phyloP scores from a whole-genome alignment of 2,113 vertebrate genomes.

The Nothoprocta pentlandii region DNA sequence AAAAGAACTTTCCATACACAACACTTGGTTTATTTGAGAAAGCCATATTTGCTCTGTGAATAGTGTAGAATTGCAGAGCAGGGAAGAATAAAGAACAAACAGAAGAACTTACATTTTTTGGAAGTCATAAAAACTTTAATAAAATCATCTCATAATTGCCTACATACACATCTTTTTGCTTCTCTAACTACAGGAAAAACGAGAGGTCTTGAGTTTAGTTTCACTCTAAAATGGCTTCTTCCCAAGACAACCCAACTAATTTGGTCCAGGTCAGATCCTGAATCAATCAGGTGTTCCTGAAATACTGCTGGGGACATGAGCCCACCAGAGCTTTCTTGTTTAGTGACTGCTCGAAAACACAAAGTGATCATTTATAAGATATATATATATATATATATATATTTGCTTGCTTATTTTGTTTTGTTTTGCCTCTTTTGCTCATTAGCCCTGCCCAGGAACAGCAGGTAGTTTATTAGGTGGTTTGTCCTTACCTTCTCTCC shows the following conservation, averaged over 20 bases:
- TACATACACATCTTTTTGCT: neutral
- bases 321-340: neutral
- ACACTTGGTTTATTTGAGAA: neutral
- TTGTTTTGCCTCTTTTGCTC: neutral
- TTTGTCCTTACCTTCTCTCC: neutral
- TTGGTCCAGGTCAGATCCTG: neutral
- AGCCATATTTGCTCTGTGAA: neutral
- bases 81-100: neutral
- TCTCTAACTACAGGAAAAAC: neutral
- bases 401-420: too few relatives aligned
- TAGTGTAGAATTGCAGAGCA: neutral
- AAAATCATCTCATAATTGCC: neutral
- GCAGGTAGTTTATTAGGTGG: too few relatives aligned
- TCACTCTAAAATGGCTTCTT: neutral
- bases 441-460: too few relatives aligned
- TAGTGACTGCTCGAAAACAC: neutral
- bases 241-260: neutral
- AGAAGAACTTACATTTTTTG: neutral
- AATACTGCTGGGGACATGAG: neutral
- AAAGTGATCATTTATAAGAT: neutral
- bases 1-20: neutral
- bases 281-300: neutral
- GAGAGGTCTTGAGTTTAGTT: slow-evolving; percentile 12
- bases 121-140: neutral
- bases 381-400: too few relatives aligned